Percentiles rank a stretch among this genome's conserved stretches.
These are phyloP conservation scores for Zalophus californianus DNA, from an alignment of 2,797 vertebrate species.

Conservation along the genomic window DNA sequence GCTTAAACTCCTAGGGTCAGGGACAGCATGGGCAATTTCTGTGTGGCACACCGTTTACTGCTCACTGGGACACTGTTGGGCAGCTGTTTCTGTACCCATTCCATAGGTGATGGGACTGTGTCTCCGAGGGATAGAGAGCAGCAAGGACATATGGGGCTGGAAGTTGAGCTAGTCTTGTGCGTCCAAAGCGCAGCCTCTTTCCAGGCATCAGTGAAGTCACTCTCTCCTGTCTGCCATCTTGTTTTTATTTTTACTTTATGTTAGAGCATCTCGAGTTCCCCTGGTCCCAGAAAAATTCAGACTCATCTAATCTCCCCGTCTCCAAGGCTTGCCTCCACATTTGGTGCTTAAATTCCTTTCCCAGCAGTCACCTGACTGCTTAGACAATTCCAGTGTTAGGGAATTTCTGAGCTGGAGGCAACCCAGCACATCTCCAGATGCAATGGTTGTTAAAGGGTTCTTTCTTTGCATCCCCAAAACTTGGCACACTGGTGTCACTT, in stretches of 20 bases:
- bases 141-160: background rate
- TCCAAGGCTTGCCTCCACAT: background rate
- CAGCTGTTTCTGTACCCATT: background rate
- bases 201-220: background rate
- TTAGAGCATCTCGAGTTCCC: background rate
- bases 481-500: background rate
- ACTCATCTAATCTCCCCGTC: background rate
- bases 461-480: background rate
- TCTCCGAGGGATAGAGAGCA: background rate
- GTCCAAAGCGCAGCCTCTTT: background rate
- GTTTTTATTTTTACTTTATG: conserved; percentile 17
- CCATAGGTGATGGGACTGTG: background rate
- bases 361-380: background rate
- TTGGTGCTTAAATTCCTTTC: background rate
- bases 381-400: background rate
- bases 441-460: background rate
- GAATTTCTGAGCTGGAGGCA: background rate
- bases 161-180: background rate
- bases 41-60: background rate
- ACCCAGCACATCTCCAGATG: background rate
- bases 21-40: background rate
- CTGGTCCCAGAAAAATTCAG: background rate
- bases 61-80: background rate
- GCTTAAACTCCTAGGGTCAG: background rate
- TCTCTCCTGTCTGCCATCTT: background rate